Evolutionary conservation across 2,888 invertebrate species (phyloP).

Genomic region (Quadroppia sp.): DNA sequence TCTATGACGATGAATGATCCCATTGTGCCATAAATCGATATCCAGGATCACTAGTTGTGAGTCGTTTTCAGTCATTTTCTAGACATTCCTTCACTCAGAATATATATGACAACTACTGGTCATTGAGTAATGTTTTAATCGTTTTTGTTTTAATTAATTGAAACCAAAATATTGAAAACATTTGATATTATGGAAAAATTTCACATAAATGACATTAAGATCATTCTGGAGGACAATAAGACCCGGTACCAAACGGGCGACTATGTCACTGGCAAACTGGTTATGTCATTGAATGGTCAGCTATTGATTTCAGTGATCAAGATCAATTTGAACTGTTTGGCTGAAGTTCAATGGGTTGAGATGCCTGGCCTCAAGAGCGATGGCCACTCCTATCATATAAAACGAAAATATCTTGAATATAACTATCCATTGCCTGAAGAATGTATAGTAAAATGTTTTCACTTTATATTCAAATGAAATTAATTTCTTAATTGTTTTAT

Average conservation of each 20-base stretch:
- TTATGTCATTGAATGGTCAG: conserved; percentile 1
- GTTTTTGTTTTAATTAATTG: background rate
- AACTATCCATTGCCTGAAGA: conserved; percentile 8
- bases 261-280: conserved; percentile 7
- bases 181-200: background rate
- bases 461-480: background rate
- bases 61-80: background rate
- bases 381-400: conserved; percentile 27
- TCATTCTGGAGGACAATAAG: conserved; percentile 25
- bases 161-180: background rate
- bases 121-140: background rate
- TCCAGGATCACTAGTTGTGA: background rate
- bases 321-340: conserved; percentile 13
- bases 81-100: too few species aligned
- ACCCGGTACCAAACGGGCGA: conserved; percentile 24
- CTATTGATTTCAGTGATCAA: conserved; percentile 1
- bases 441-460: background rate
- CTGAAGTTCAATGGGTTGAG: conserved; percentile 30
- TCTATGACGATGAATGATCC: background rate
- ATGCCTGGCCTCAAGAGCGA: conserved; percentile 36
- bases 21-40: background rate
- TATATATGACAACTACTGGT: background rate
- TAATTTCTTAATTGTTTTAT: background rate
- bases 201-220: conserved; percentile 24
- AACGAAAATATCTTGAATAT: conserved; percentile 31